Percentiles rank a stretch among this genome's conserved stretches.
phyloP scores from a whole-genome alignment of 1,140 invertebrate genomes.

The Cryptotermes secundus region DNA sequence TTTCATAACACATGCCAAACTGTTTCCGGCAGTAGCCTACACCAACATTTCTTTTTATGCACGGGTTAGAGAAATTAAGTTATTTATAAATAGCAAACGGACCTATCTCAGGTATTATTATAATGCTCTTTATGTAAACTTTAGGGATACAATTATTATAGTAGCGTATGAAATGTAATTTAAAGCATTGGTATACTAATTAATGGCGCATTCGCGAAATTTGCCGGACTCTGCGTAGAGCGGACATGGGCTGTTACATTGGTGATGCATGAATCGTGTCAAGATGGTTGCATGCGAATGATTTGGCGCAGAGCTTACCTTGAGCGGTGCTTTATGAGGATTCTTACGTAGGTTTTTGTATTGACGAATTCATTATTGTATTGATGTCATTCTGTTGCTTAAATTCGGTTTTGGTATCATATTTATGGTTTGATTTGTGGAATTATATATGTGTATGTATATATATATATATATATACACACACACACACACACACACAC shows the following conservation, averaged over 20 bases:
- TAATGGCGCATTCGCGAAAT: constrained; percentile 26
- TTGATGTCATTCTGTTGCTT: constrained; percentile 10
- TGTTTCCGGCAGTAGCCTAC: constrained; percentile 43
- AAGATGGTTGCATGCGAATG: constrained; percentile 46
- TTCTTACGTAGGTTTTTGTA: constrained; percentile 24
- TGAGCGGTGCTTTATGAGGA: constrained; percentile 35
- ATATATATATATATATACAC: too few relatives aligned
- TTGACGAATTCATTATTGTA: constrained; percentile 27
- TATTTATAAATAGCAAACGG: constrained; percentile 41
- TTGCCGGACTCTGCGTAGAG: constrained; percentile 32
- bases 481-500: too few relatives aligned
- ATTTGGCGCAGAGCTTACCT: constrained; percentile 44
- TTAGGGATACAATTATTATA: constrained; percentile 7
- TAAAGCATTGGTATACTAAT: constrained; percentile 8
- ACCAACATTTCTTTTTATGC: constrained; percentile 45
- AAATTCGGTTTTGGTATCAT: not conserved
- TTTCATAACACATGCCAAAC: constrained; percentile 36
- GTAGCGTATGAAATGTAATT: not conserved
- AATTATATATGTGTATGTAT: not conserved
- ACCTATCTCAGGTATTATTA: constrained; percentile 35
- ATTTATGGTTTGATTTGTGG: not conserved
- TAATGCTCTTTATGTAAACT: constrained; percentile 18
- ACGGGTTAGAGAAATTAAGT: constrained; percentile 43
- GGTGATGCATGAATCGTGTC: constrained; percentile 44
- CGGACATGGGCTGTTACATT: constrained; percentile 37